Evolutionary conservation across 2,888 invertebrate species (phyloP).

Genomic region (Autographa pulchrina): DNA sequence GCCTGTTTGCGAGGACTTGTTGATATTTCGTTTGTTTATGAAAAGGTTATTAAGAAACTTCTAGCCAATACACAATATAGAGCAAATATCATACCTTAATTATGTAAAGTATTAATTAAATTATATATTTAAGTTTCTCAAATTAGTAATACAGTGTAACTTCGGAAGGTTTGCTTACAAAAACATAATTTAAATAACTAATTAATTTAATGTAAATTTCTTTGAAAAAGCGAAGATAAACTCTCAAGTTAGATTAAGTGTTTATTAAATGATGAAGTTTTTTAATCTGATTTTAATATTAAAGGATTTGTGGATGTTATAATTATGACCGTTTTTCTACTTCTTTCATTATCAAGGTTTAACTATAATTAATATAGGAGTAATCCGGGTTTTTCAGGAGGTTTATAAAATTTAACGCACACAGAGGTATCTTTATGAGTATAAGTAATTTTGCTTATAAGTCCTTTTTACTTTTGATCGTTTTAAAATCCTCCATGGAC

Average conservation of each 20-base stretch:
- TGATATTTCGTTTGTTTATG: background rate
- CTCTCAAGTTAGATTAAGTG: slow-evolving; percentile 6
- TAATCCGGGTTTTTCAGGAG: too few species aligned
- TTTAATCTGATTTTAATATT: slow-evolving; percentile 16
- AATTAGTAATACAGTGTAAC: slow-evolving; percentile 31
- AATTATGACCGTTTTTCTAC: too few species aligned
- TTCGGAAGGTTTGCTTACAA: slow-evolving; percentile 33
- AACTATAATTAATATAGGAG: too few species aligned
- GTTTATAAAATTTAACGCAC: too few species aligned
- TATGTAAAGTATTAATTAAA: slow-evolving; percentile 41
- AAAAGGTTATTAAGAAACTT: slow-evolving; percentile 12
- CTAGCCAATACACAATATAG: background rate
- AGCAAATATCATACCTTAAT: slow-evolving; percentile 10
- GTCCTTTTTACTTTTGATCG: too few species aligned
- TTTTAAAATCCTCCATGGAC: too few species aligned
- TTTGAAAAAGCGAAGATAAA: slow-evolving; percentile 28
- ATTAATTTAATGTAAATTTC: slow-evolving; percentile 47
- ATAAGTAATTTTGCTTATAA: too few species aligned
- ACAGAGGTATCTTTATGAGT: too few species aligned
- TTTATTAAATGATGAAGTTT: slow-evolving; percentile 31
- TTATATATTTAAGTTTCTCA: slow-evolving; percentile 28
- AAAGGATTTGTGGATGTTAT: background rate
- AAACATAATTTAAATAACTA: slow-evolving; percentile 40
- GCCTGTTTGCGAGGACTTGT: background rate
- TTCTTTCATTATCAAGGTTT: too few species aligned